Evolutionary conservation across 2,113 vertebrate species (phyloP).

Genomic region (Microtus ochrogaster): DNA sequence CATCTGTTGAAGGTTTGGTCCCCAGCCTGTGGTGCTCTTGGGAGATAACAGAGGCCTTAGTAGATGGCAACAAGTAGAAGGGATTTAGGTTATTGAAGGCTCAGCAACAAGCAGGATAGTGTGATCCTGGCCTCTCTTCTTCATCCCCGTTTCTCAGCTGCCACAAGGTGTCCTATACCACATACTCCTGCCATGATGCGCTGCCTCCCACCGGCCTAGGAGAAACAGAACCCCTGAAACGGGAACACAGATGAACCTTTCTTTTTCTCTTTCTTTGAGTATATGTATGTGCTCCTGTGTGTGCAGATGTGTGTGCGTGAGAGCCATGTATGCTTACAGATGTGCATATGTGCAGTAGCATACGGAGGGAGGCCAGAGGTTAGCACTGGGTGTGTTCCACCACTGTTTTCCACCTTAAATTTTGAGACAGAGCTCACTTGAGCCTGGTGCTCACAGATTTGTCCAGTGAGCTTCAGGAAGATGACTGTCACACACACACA

Average conservation of each 20-base stretch:
- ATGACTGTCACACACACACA: too few relatives aligned
- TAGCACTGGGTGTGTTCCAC: not conserved
- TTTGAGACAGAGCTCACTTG: not conserved
- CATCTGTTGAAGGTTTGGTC: not conserved
- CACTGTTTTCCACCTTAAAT: not conserved
- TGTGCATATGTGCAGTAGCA: not conserved
- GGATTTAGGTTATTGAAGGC: not conserved
- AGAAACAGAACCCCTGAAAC: not conserved
- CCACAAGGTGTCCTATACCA: not conserved
- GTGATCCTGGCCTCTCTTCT: not conserved
- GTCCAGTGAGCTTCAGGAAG: too few relatives aligned
- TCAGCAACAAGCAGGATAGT: not conserved
- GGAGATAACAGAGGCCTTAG: not conserved
- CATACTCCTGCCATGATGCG: not conserved
- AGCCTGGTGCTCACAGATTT: not conserved
- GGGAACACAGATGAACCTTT: not conserved
- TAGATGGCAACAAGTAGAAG: not conserved
- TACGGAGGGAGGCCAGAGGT: not conserved
- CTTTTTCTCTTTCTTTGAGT: not conserved
- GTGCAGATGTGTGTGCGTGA: not conserved
- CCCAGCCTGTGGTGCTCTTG: not conserved
- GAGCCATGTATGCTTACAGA: not conserved
- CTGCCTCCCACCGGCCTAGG: fast-evolving
- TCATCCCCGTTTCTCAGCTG: not conserved
- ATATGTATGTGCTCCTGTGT: not conserved